phyloP scores from a whole-genome alignment of 2,113 vertebrate genomes.

The Gracilinanus agilis region DNA sequence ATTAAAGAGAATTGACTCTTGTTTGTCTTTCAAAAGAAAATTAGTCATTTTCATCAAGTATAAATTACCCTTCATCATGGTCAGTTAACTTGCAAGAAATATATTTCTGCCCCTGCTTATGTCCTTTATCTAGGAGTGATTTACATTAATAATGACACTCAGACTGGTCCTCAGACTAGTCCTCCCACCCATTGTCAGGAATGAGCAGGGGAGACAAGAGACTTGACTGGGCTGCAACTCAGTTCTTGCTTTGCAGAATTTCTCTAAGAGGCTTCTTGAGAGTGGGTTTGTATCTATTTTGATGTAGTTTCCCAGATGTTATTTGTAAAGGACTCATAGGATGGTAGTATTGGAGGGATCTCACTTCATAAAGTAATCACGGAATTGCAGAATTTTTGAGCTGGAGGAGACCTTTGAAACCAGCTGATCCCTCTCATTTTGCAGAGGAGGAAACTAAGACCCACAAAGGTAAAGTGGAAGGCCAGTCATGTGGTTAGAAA shows the following conservation, averaged over 20 bases:
- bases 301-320: background rate
- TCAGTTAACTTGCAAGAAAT: conserved; percentile 47
- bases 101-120: conserved; percentile 24
- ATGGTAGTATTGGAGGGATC: background rate
- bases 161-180: background rate
- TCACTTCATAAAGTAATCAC: background rate
- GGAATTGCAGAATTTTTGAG: background rate
- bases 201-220: background rate
- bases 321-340: background rate
- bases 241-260: background rate
- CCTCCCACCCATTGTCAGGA: background rate
- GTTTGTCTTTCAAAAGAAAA: conserved; percentile 61
- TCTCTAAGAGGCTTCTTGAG: background rate
- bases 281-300: background rate
- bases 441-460: background rate
- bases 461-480: background rate
- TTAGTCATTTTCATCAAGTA: conserved; percentile 13
- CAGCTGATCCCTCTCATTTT: background rate
- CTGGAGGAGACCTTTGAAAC: background rate
- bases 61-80: conserved; percentile 49
- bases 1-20: background rate
- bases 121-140: background rate
- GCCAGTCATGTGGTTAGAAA: background rate
- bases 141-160: background rate
- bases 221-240: background rate